Percentiles rank a stretch among this genome's conserved stretches.
Evolutionary conservation across 2,113 vertebrate genomes (phyloP).

Genomic region (Rhizomys pruinosus): DNA sequence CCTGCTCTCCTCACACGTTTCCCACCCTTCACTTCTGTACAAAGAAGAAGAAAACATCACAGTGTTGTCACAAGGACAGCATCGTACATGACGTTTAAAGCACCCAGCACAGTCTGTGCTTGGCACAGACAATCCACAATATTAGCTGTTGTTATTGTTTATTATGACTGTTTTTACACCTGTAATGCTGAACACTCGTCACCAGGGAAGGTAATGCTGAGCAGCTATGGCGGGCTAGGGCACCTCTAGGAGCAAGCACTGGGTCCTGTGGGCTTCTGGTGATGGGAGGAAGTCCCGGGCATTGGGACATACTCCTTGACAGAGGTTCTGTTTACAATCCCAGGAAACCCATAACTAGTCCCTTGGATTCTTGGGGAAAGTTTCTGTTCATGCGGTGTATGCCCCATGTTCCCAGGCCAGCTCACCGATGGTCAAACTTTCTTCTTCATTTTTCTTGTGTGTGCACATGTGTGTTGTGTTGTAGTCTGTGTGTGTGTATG

Average conservation of each 20-base stretch:
- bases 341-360: neutral
- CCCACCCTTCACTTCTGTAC: neutral
- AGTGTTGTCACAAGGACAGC: neutral
- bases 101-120: neutral
- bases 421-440: neutral
- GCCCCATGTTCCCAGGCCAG: neutral
- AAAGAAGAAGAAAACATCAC: neutral
- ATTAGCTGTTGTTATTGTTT: neutral
- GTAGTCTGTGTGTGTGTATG: no score
- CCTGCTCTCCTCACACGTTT: neutral
- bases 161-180: neutral
- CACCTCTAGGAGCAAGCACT: neutral
- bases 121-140: neutral
- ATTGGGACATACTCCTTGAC: neutral
- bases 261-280: neutral
- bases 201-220: neutral
- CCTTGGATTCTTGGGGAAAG: neutral
- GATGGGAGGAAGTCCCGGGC: neutral
- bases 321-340: neutral
- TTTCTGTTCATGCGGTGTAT: neutral
- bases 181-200: neutral
- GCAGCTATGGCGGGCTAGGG: neutral
- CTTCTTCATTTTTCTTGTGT: neutral
- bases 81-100: neutral
- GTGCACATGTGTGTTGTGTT: no score